Evolutionary conservation across 2,888 invertebrate genomes (phyloP), one percentile per base, ranked within the genome.

Genomic region (Erannis defoliaria): DNA sequence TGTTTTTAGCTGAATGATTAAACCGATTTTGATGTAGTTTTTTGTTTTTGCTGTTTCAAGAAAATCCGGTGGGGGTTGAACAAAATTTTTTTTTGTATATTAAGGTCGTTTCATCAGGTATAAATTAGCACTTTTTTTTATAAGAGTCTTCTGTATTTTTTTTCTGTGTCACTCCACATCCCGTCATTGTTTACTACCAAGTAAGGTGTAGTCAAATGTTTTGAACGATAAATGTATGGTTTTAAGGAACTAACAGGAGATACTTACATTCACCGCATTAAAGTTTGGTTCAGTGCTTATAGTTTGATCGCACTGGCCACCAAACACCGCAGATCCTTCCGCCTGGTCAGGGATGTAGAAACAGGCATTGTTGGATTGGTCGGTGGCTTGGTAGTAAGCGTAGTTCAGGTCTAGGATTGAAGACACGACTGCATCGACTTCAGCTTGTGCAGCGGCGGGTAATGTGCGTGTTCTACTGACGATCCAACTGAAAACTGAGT

Each of bases 401-500:
- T 67, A 46, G 63, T 86, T 86, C 1, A 86, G 77, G 5, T 82
- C 81, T 3, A 81, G 2, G 1, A 76, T 55, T 0, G 80, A 76
- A 40, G 70, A 57, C 0, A 89, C 71, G 0, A 82, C 77, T 14
- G 66, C 54, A 10, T 84, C 50, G 1, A 92, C 82, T 23, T 76
- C 73, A 0, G 43, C 23, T 64, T 75, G 65, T 0, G 78, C 71
- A 0, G 46, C 61, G 0, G 62, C 33, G 0, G 82, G 55, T 1
- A 89, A 60, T 2, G 69, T 61, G 0, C 82, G 80, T 0, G 77
- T 71, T 60, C 88, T 81, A 65, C 90, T 87, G 0, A 86, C 61
- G 18, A 91, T 86, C 92, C 92, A 93, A 55, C 90, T 88, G 74
- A 70, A 85, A 0, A 93, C 93, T 93, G 73, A 2, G 78, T 26